Conservation (phyloP, 2,888 invertebrate genomes). For the Alloplasta piceator region DNA sequence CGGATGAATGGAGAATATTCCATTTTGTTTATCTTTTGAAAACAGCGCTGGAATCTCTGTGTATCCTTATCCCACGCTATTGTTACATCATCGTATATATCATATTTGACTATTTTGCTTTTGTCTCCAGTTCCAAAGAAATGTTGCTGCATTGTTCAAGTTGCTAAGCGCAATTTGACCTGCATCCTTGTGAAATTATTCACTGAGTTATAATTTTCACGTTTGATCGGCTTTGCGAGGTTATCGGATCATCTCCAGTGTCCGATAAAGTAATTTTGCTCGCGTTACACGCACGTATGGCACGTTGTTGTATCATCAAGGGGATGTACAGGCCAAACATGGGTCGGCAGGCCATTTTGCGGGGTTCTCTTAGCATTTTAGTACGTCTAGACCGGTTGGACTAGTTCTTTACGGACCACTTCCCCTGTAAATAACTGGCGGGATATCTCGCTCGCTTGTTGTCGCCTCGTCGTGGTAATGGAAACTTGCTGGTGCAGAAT, state of each 20-base stretch:
- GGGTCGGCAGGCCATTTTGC: conserved; percentile 55
- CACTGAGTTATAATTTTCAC: too few species aligned
- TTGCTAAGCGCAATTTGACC: too few species aligned
- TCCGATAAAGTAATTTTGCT: not conserved
- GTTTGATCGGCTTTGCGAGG: too few species aligned
- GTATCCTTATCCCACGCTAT: too few species aligned
- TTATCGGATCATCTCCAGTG: not conserved
- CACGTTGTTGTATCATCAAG: conserved; percentile 4
- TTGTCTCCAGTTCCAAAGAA: too few species aligned
- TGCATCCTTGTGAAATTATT: too few species aligned
- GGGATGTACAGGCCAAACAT: not conserved
- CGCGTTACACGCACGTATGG: not conserved
- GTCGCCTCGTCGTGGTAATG: conserved; percentile 42
- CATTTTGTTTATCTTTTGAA: conserved; percentile 20
- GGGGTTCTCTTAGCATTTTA: conserved; percentile 65
- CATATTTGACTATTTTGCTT: too few species aligned
- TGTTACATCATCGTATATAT: too few species aligned
- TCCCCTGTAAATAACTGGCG: conserved; percentile 68
- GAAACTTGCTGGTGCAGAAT: conserved; percentile 22
- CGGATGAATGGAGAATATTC: conserved; percentile 21
- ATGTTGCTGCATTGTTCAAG: too few species aligned
- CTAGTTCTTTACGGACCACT: conserved; percentile 70
- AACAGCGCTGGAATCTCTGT: conserved; percentile 1
- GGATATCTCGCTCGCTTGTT: conserved; percentile 56
- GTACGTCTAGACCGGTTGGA: conserved; percentile 69